Evolutionary conservation across 2,797 vertebrate species (phyloP), one percentile per base, ranked within the genome.

Genomic region (Threskiornis aethiopicus): DNA sequence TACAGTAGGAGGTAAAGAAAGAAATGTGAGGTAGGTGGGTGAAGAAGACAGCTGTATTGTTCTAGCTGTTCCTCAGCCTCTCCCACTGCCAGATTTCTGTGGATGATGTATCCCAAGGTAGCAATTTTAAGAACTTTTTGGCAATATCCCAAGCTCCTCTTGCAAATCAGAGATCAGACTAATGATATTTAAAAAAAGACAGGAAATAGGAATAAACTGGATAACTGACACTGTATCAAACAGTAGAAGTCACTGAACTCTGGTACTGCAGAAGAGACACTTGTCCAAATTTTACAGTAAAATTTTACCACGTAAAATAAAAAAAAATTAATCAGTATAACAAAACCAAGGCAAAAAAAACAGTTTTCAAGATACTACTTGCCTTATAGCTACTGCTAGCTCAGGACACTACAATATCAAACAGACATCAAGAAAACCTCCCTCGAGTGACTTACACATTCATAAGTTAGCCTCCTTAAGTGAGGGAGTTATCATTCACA

Each of bases 101-200:
- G 93, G 93, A 98, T 98, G 97, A 98, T 96, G 93, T 97, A 97
- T 96, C 98, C 97, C 97, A 96, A 98, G 97, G 97, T 98, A 98
- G 97, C 93, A 97, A 97, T 97, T 95, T 96, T 93, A 97, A 97
- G 93, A 95, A 96, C 42, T 69, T 66, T 93, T 22, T 95, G 95
- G 94, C 94, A 93, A 72, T 69, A 79, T 35, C 81, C 90, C 93
- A 97, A 94, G 49, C 79, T 93, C 61, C 58, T 93, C 78, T 91
- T 95, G 71, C 90, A 96, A 95, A 95, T 75, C 70, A 78, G 71
- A 87, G 75, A 96, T 97, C 89, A 95, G 69, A 72, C 69, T 72
- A 89, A 92, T 33, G 78, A 89, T 87, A 87, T 69, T 69, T 3
- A 13, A 54, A 83, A 83, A 78, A 24, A 8, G 39, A 80, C 81